Evolutionary conservation across 1,140 invertebrate species (phyloP), one percentile per base, ranked within the genome.

Genomic region (Mercenaria mercenaria): DNA sequence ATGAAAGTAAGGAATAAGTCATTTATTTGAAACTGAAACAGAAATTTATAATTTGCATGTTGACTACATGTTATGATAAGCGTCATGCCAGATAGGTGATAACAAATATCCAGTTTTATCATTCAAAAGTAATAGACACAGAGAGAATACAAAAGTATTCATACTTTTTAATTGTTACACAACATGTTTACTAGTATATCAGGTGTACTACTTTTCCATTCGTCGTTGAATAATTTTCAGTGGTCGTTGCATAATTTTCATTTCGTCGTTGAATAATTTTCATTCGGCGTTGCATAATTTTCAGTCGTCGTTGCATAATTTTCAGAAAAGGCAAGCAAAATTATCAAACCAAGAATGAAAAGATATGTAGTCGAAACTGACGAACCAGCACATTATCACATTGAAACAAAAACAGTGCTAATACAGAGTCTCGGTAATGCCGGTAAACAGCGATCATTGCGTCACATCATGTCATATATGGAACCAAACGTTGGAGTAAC

Each of bases 381-480:
- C 29, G 29, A 29, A 32, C 81, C 81, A 18, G 81, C 81, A 10
- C 20, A 61, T n/a, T 69, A 86, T 26, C 72, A 86, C 50, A 56
- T 86, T 26, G 69, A 77, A 29, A 77, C 84, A 23, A 86, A 86
- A 34, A 77, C 61, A 32, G 72, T 86, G 11, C 69, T 86, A 23
- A 52, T 86, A 23, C 84, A 86, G n/a, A 32, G 41, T 50, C 52
- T 86, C 6, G 84, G 84, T n/a, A 86, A 86, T 29, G 84, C 84
- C 2, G 84, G 84, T 0, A 76, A 77, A 59, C 47, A 56, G n/a
- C 26, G 84, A 18, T 86, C 84, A 56, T 11, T 86, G 26, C 20
- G 34, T 1, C 84, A 86, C 37, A 76, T 86, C n/a, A 52, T 26
- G 50, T 77, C 84, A 23, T 86, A 77, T 29, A 64, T 77, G 69